Conservation (phyloP, 2,113 vertebrate genomes). For the Oreotrochilus melanogaster region DNA sequence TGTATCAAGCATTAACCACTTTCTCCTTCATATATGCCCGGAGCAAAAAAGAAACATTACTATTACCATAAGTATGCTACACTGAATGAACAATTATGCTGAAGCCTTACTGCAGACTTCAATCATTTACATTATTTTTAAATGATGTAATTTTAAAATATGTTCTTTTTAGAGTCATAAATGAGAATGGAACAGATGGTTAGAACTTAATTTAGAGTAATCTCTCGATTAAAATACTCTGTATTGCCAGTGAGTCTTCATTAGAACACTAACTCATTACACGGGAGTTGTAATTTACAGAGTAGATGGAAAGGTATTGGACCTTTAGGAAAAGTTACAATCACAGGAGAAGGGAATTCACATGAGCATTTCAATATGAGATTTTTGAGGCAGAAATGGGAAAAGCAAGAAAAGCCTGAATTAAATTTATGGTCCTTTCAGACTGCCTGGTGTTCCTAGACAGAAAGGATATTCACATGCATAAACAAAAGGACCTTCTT, state of each 20-base stretch:
- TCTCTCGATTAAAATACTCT: constrained; percentile 71
- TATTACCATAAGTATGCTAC: constrained; percentile 47
- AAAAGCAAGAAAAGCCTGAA: neutral
- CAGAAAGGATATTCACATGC: neutral
- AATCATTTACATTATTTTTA: constrained; percentile 68
- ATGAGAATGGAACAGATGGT: constrained; percentile 73
- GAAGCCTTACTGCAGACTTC: constrained; percentile 48
- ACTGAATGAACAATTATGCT: constrained; percentile 53
- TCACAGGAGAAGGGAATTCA: neutral
- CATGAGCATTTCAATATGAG: neutral
- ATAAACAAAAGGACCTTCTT: neutral
- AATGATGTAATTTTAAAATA: constrained; percentile 69
- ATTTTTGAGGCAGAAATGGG: neutral
- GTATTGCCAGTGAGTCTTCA: constrained; percentile 58
- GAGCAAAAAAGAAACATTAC: constrained; percentile 54
- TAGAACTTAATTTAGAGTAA: constrained; percentile 67
- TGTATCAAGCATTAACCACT: constrained; percentile 55
- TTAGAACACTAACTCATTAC: constrained; percentile 48
- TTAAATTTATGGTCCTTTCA: neutral
- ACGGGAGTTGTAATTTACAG: constrained; percentile 44
- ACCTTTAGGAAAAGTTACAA: constrained; percentile 54
- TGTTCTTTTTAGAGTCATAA: constrained; percentile 63
- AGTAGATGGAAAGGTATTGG: constrained; percentile 17
- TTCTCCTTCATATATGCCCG: constrained; percentile 63
- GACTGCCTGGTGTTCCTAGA: neutral